phyloP scores from a whole-genome alignment of 2,113 vertebrate species.

The Sorex fumeus region DNA sequence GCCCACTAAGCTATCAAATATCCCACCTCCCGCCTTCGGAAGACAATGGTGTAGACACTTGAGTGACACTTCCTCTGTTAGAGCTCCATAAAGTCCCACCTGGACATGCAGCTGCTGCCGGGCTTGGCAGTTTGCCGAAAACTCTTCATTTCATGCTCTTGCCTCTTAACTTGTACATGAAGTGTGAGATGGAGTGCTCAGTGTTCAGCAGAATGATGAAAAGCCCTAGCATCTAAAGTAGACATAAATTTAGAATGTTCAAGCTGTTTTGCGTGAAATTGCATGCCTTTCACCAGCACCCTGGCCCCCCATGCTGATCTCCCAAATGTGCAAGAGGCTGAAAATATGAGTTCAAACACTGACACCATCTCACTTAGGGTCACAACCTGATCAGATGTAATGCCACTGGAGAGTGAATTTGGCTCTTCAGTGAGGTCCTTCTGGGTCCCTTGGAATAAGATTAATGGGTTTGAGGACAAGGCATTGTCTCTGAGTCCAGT shows the following conservation, averaged over 20 bases:
- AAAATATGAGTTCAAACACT: background rate
- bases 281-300: conserved; percentile 11
- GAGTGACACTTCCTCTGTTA: conserved; percentile 76
- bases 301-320: background rate
- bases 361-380: background rate
- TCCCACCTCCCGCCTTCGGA: conserved; percentile 67
- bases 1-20: conserved; percentile 72
- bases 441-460: background rate
- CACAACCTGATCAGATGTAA: background rate
- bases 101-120: conserved; percentile 78
- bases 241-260: background rate
- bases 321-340: background rate
- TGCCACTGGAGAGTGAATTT: rapidly evolving
- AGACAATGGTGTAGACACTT: conserved; percentile 76
- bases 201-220: conserved; percentile 19
- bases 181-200: conserved; percentile 23
- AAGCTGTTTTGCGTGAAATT: background rate
- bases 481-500: rapidly evolving
- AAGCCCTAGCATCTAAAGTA: conserved; percentile 13
- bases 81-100: conserved; percentile 72
- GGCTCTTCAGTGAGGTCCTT: background rate
- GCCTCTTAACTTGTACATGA: conserved; percentile 46
- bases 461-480: too few species aligned
- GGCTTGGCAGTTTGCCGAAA: conserved; percentile 64
- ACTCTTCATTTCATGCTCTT: conserved; percentile 70